phyloP scores from a whole-genome alignment of 2,888 invertebrate species.

The Pyrgus malvae region DNA sequence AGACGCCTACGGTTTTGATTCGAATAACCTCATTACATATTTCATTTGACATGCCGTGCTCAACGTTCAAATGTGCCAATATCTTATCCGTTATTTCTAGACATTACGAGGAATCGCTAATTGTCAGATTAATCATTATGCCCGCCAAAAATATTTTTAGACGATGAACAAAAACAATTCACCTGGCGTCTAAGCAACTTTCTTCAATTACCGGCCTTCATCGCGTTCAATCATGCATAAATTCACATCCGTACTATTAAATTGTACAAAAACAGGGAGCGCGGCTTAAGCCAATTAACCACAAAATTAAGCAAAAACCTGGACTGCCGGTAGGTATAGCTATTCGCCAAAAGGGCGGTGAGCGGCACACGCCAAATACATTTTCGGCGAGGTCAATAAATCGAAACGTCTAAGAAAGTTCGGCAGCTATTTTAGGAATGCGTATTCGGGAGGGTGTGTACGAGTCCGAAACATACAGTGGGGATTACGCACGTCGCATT shows the following conservation, averaged over 20 bases:
- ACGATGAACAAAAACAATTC: background rate
- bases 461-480: constrained; percentile 57
- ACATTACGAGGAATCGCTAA: background rate
- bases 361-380: constrained; percentile 19
- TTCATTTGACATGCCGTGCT: constrained; percentile 25
- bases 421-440: constrained; percentile 51
- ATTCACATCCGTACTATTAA: background rate
- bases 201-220: constrained; percentile 4
- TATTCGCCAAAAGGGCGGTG: constrained; percentile 14
- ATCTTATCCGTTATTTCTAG: background rate
- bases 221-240: constrained; percentile 7
- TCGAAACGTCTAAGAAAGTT: constrained; percentile 44
- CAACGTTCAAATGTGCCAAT: background rate
- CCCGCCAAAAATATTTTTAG: background rate
- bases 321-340: constrained; percentile 14
- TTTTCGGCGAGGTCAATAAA: constrained; percentile 24
- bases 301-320: constrained; percentile 10
- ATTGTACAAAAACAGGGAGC: constrained; percentile 3
- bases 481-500: constrained; percentile 72
- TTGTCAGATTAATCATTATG: background rate
- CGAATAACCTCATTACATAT: constrained; percentile 40
- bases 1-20: constrained; percentile 53
- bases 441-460: constrained; percentile 55
- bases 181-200: background rate
- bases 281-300: background rate